phyloP scores from a whole-genome alignment of 2,113 vertebrate species.

The Thamnophis sirtalis region DNA sequence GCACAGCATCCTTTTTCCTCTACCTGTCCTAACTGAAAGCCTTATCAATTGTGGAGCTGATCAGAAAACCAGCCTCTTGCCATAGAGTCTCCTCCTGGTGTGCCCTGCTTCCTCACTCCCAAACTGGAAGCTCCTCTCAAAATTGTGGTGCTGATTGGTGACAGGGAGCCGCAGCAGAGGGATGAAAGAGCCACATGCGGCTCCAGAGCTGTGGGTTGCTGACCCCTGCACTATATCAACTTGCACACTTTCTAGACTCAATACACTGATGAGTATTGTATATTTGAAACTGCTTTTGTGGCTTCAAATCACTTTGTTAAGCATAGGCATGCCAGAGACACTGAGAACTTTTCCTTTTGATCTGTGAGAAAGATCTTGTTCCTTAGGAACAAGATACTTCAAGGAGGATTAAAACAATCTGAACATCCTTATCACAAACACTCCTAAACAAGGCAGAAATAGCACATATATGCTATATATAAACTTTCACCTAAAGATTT shows the following conservation, averaged over 20 bases:
- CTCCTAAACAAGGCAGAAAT: background rate
- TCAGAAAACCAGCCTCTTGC: no score
- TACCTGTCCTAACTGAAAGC: no score
- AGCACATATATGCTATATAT: background rate
- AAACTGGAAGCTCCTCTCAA: no score
- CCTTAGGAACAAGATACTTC: background rate
- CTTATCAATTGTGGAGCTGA: no score
- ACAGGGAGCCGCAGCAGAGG: no score
- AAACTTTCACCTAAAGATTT: background rate
- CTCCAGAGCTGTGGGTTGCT: no score
- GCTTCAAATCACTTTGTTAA: background rate
- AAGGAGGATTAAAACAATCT: background rate
- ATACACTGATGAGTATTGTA: background rate
- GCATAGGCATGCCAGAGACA: background rate
- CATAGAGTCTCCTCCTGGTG: no score
- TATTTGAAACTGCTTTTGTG: background rate
- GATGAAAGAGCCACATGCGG: no score
- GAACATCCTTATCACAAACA: background rate
- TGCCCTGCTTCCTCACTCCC: no score
- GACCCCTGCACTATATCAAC: background rate
- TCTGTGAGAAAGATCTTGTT: background rate
- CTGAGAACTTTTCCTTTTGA: background rate
- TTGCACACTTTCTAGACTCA: background rate
- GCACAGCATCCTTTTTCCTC: no score
- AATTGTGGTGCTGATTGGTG: no score